These are phyloP conservation scores for Apteryx owenii DNA, from an alignment of 2,113 vertebrate species.

Conservation along the genomic window DNA sequence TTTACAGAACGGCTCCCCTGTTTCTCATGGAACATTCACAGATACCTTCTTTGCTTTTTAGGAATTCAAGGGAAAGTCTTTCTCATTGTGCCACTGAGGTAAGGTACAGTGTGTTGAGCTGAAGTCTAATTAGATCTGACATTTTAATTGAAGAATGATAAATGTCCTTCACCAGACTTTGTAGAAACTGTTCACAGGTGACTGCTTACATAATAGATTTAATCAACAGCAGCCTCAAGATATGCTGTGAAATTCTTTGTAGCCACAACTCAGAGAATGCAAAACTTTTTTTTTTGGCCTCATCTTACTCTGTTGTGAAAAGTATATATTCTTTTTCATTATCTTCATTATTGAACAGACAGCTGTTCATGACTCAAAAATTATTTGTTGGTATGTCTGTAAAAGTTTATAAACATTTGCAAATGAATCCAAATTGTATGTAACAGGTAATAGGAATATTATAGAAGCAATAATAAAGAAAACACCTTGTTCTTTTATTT, in stretches of 20 bases:
- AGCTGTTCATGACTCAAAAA: not conserved
- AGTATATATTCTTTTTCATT: not conserved
- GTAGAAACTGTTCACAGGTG: conserved; percentile 53
- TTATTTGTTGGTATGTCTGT: not conserved
- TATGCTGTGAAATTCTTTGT: not conserved
- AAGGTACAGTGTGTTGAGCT: not conserved
- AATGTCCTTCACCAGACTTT: conserved; percentile 63
- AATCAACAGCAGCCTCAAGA: not conserved
- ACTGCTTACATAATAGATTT: conserved; percentile 43
- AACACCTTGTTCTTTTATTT: too few species aligned
- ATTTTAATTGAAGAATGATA: conserved; percentile 73
- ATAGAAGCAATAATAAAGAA: not conserved
- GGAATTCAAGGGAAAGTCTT: conserved; percentile 27
- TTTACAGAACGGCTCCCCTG: not conserved
- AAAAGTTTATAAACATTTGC: not conserved
- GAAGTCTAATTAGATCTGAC: conserved; percentile 71
- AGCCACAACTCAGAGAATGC: not conserved
- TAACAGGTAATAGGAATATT: not conserved
- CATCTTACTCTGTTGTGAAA: not conserved
- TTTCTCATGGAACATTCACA: not conserved
- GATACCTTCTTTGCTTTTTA: conserved; percentile 16
- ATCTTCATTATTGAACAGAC: not conserved
- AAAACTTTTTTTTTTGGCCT: not conserved
- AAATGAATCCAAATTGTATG: not conserved
- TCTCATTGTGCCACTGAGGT: not conserved